Base-by-base conservation (phyloP, 1,140 invertebrate genomes). In the Anagrus nilaparvatae region DNA sequence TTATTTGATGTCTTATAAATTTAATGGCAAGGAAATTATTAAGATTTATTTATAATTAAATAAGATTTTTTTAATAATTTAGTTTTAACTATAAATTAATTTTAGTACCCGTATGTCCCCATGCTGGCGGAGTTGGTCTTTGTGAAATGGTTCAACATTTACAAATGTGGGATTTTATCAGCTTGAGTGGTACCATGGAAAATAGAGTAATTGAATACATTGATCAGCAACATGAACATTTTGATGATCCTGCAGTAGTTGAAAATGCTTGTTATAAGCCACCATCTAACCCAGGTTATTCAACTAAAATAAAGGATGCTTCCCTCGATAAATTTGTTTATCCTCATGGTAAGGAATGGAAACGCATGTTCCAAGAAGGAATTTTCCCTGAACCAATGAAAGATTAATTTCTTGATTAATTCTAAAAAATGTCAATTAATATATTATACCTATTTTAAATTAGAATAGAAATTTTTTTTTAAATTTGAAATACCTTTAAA, bases 71-170 rank as follows among this genome's bases (percentile, higher is more conserved):
- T 21, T 19, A 17, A 33, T 25, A 27, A 29, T 33, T 44, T 7
- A 24, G 13, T 12, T 43, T 17, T 21, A 30, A 10, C 6, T 18
- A 33, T n/a, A 33, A 18, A 33, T 18, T 42, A 25, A 37, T 70
- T 68, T 3, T 59, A 89, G 87, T 93, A 27, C 88, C 87, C 55
- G 85, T 95, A 1, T 92, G 88, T 63, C 90, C 91, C 0, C 91
- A 95, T 69, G 89, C 87, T 36, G 91, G 91, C 12, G 91, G 91
- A 12, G 82, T 95, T 2, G 90, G 89, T 7, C 71, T 94, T 1
- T 94, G 89, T 60, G 90, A 94, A 70, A 85, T 92, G 77, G 85
- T 94, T 4, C 88, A 93, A 53, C 90, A 95, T 67, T 69, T 93
- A 13, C 84, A 91, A 66, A 80, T 86, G 53, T 93, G 88, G 80